Conservation (phyloP, 2,888 invertebrate genomes). For the Emmelina monodactyla region DNA sequence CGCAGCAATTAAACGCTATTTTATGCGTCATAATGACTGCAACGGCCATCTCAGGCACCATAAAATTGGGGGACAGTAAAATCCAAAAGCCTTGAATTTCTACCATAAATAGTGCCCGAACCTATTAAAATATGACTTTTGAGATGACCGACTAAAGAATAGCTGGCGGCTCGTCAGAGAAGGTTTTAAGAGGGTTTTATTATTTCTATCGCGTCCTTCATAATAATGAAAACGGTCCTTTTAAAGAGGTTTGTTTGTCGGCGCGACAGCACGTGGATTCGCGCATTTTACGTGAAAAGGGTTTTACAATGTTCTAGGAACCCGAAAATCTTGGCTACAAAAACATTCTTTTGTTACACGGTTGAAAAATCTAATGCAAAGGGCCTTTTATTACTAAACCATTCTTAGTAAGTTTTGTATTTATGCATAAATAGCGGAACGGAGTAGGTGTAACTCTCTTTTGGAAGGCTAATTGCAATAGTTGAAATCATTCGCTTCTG, state of each 20-base stretch:
- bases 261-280: constrained; percentile 42
- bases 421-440: neutral
- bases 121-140: constrained; percentile 48
- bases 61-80: constrained; percentile 34
- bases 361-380: neutral
- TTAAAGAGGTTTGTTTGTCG: constrained; percentile 36
- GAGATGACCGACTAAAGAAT: constrained; percentile 33
- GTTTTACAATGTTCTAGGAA: constrained; percentile 37
- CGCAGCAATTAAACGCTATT: constrained; percentile 24
- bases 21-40: constrained; percentile 32
- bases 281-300: constrained; percentile 36
- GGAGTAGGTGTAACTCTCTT: neutral
- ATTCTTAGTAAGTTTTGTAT: neutral
- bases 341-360: constrained; percentile 14
- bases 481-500: constrained; percentile 28
- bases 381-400: neutral
- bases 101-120: constrained; percentile 37
- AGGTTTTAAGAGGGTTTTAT: constrained; percentile 38
- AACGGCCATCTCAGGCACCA: constrained; percentile 25
- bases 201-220: constrained; percentile 42
- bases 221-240: constrained; percentile 30
- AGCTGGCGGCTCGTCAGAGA: constrained; percentile 24
- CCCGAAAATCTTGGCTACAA: constrained; percentile 25
- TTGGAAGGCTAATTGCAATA: constrained; percentile 11
- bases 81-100: constrained; percentile 29